phyloP scores from a whole-genome alignment of 2,113 vertebrate genomes.

The Callithrix jacchus region DNA sequence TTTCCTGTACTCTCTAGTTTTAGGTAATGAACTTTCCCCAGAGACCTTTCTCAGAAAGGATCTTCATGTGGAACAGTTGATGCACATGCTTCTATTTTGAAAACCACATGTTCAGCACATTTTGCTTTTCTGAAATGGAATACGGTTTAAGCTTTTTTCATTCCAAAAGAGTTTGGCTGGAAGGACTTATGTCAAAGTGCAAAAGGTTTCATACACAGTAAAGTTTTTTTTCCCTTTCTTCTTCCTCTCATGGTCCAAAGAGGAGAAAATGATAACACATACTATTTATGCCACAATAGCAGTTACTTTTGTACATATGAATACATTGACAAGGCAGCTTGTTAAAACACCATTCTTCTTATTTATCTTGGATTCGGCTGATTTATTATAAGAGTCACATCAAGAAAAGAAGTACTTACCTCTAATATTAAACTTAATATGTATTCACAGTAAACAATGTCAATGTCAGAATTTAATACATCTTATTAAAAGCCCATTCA shows the following conservation, averaged over 20 bases:
- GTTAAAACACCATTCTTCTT: slow-evolving; percentile 70
- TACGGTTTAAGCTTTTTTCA: slow-evolving; percentile 87
- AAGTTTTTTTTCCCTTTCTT: slow-evolving; percentile 18
- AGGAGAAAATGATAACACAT: slow-evolving; percentile 72
- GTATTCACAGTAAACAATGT: slow-evolving; percentile 77
- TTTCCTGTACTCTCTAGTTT: slow-evolving; percentile 84
- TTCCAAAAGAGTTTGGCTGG: slow-evolving; percentile 79
- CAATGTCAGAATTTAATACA: slow-evolving; percentile 78
- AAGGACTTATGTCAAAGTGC: slow-evolving; percentile 87
- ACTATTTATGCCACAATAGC: slow-evolving; percentile 66
- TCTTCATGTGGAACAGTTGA: slow-evolving; percentile 81
- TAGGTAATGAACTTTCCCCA: slow-evolving; percentile 84
- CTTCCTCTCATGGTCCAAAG: slow-evolving; percentile 62
- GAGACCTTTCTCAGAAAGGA: slow-evolving; percentile 82
- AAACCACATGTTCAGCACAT: slow-evolving; percentile 89
- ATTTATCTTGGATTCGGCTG: slow-evolving; percentile 82
- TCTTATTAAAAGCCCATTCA: slow-evolving; percentile 69
- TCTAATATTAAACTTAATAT: slow-evolving; percentile 81
- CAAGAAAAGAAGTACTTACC: slow-evolving; percentile 70
- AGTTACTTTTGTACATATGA: slow-evolving; percentile 63
- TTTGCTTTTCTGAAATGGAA: slow-evolving; percentile 86
- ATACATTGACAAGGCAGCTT: slow-evolving; percentile 51
- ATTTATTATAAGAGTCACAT: slow-evolving; percentile 80
- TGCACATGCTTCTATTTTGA: slow-evolving; percentile 84
- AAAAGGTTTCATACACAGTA: slow-evolving; percentile 85